Conservation (phyloP, 2,888 invertebrate species). For the Helicoverpa assulta region DNA sequence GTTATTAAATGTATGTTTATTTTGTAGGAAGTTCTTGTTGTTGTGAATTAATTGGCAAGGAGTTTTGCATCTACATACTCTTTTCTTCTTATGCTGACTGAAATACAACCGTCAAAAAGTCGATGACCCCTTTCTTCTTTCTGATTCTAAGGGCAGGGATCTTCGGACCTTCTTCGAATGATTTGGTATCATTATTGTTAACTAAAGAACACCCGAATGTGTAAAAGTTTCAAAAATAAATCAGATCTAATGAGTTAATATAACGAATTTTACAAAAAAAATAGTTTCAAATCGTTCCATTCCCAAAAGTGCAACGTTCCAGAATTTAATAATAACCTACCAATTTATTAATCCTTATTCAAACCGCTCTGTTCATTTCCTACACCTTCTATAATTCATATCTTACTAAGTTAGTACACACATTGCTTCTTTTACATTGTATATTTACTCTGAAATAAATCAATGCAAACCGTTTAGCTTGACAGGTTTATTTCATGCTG, state of each 20-base stretch:
- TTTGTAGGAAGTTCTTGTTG: background rate
- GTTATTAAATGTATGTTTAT: background rate
- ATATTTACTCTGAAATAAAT: conserved; percentile 57
- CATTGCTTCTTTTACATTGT: conserved; percentile 48
- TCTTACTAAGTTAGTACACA: conserved; percentile 33
- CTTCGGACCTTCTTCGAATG: background rate
- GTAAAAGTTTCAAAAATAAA: too few species aligned
- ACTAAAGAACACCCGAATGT: too few species aligned
- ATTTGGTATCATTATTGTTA: background rate
- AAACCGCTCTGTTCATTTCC: conserved; percentile 24
- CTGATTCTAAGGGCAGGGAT: background rate
- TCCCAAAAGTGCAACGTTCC: background rate
- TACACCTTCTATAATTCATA: conserved; percentile 47
- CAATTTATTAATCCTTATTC: conserved; percentile 24
- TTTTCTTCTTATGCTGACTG: background rate
- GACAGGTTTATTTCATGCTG: conserved; percentile 65
- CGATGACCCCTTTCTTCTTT: background rate
- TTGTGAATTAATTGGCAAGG: background rate
- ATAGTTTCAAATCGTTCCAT: too few species aligned
- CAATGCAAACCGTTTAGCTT: conserved; percentile 56
- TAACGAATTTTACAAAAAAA: too few species aligned
- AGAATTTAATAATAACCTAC: conserved; percentile 24
- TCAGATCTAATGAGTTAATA: too few species aligned
- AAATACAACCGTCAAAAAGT: background rate
- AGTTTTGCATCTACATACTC: background rate